Percentiles rank a stretch among this genome's conserved stretches.
phyloP scores from a whole-genome alignment of 1,140 invertebrate genomes.

The Bicyclus anynana region DNA sequence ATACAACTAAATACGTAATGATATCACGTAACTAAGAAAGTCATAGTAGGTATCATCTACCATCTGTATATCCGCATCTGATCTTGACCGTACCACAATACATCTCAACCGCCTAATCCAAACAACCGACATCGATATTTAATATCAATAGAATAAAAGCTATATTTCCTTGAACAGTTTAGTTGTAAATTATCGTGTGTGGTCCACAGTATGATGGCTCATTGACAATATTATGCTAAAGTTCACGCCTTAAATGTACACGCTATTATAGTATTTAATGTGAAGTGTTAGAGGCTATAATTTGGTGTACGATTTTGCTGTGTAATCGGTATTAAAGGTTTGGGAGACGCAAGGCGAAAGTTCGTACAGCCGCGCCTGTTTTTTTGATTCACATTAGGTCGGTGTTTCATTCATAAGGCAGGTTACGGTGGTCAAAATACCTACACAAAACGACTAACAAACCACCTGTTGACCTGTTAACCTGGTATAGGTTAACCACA shows the following conservation, averaged over 20 bases:
- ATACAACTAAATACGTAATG: conserved; percentile 8
- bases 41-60: conserved; percentile 17
- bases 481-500: too few relatives aligned
- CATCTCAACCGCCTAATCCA: not conserved
- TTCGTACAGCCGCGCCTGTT: conserved; percentile 29
- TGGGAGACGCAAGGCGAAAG: conserved; percentile 30
- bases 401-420: conserved; percentile 1
- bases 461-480: too few relatives aligned
- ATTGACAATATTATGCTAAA: not conserved
- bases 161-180: not conserved
- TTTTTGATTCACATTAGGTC: conserved; percentile 21
- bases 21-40: conserved; percentile 30
- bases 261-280: not conserved
- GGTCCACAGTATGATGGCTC: not conserved
- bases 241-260: not conserved
- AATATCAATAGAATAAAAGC: not conserved
- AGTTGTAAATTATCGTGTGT: not conserved
- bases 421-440: too few relatives aligned
- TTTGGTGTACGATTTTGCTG: conserved; percentile 1
- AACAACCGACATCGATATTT: not conserved
- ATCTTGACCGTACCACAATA: not conserved
- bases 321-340: conserved; percentile 14
- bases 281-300: not conserved
- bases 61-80: conserved; percentile 22
- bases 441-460: too few relatives aligned